Base-by-base conservation (phyloP, 1,140 invertebrate species). In the Lasioglossum albipes region DNA sequence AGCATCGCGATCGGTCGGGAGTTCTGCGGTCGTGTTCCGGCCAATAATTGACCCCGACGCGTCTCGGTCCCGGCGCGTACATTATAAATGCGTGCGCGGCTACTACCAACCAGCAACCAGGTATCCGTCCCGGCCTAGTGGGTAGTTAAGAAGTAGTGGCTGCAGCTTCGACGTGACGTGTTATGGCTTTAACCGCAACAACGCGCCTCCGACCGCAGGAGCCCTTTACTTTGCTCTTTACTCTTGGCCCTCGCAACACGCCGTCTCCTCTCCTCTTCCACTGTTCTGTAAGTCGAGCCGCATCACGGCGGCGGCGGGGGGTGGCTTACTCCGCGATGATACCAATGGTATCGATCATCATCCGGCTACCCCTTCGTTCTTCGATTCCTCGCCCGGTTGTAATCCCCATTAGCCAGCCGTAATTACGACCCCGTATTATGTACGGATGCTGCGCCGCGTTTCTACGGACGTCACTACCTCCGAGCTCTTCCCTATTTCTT, bases 171-270 rank as follows among this genome's bases (percentile, higher is more conserved):
- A 89, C 87, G 89, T 88, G 88, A 92, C 91, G 91, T 88, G 89
- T 92, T 92, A 91, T 88, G 84, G 85, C 87, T 90, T 90, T 91
- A 92, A 92, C 91, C 91, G 90, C 91, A 92, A 91, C 91, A 91
- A 89, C 90, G 89, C 91, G 87, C 88, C 86, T 89, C 83, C 87
- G 89, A 92, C 91, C 91, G 86, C 91, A 92, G 86, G 86, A 91
- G 91, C 85, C 89, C 90, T 91, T 90, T 87, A 89, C 88, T 89
- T 84, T 89, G 86, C 89, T 89, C 89, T 88, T 88, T 87, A 84
- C 86, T 84, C 82, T 73, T 59, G 54, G 20, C 77, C 74, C 74
- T 73, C 82, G 64, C 66, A 71, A 69, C 61, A 65, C 82, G 65
- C 71, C 73, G 75, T 9, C 65, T 85, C 81, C 85, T 36, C 36